Evolutionary conservation across 1,140 invertebrate species (phyloP), one percentile per base, ranked within the genome.

Genomic region (Proctacanthus coquilletti): DNA sequence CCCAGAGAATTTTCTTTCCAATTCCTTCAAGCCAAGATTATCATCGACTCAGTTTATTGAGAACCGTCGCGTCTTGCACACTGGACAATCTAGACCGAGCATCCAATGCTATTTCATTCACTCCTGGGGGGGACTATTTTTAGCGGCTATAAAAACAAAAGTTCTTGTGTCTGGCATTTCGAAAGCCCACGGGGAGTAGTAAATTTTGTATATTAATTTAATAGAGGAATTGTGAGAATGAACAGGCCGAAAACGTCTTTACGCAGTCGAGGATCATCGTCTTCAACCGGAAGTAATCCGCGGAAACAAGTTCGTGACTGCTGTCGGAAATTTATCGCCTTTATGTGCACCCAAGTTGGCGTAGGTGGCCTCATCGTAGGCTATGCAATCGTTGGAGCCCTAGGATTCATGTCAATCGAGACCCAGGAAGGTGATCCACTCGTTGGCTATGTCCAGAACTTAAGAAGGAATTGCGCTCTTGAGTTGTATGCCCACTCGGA

Each of bases 311-410:
- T 58, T 14, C 53, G 52, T 29, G 77, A 84, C 45, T 89, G 81
- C 50, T 82, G 81, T 44, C 65, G 84, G 18, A 86, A 87, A 53
- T 67, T 87, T 42, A 73, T 86, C 20, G 82, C 84, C 1, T 88
- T 89, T 47, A 89, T 89, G 85, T 89, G 83, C 61, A 88, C 84
- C 2, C 83, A 87, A 66, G 87, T 98, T 32, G 94, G 94, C 33
- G 83, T 98, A 4, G 92, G 91, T 29, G 87, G 83, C 1, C 64
- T 97, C 4, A 88, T 98, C 11, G 87, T 97, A 0, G 77, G 85
- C 30, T 98, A 98, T 56, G 86, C 93, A 2, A 81, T 97, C 32
- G 72, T 96, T 8, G 94, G 94, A 0, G 93, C 93, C 1, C 78
- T 93, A 18, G 77, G 86, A 21, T 98, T 98, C 57, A 82, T 77